Evolutionary conservation across 2,113 vertebrate genomes (phyloP), one percentile per base, ranked within the genome.

Genomic region (Saccopteryx leptura): DNA sequence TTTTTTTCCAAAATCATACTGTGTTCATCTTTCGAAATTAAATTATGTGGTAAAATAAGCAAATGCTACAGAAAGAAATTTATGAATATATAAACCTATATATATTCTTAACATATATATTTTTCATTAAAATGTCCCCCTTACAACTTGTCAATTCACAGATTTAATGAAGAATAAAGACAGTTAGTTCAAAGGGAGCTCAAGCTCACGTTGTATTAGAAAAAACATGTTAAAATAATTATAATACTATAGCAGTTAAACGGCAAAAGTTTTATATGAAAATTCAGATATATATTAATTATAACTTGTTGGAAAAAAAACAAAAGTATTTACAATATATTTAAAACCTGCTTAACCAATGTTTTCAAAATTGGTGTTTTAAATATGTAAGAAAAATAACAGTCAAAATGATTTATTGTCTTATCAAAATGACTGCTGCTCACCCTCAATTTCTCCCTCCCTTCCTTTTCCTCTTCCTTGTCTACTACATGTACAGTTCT

Each of bases 251-350:
- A 92, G 4, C 1, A 65, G 31, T 54, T 75, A 68, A 31, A 18
- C 14, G 79, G 52, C 0, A 17, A 60, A 69, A 74, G 1, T 69
- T 96, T 93, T 69, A 86, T 5, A 24, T 87, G 4, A 13, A 94
- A 94, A 82, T 76, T 94, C n/a, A 74, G 17, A 86, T 65, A 65
- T 4, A 21, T 39, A 48, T 92, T 86, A 60, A 48, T 81, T 66
- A 7, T 18, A 91, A 46, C 10, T 48, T 86, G 1, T 21, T 76
- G 12, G 21, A 24, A 19, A 72, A 72, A 72, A 78, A 60, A 75
- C 2, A 54, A 71, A 1, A 46, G 5, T 13, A 24, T 81, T 81
- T 69, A 68, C 79, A 85, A 79, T 78, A 93, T 82, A 63, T 39
- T 48, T 18, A 31, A 74, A 82, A 28, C 0, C 4, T 31, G 33